These are phyloP conservation scores for Hephaestus fuliginosus DNA, from an alignment of 2,797 vertebrate species.

Conservation along the genomic window DNA sequence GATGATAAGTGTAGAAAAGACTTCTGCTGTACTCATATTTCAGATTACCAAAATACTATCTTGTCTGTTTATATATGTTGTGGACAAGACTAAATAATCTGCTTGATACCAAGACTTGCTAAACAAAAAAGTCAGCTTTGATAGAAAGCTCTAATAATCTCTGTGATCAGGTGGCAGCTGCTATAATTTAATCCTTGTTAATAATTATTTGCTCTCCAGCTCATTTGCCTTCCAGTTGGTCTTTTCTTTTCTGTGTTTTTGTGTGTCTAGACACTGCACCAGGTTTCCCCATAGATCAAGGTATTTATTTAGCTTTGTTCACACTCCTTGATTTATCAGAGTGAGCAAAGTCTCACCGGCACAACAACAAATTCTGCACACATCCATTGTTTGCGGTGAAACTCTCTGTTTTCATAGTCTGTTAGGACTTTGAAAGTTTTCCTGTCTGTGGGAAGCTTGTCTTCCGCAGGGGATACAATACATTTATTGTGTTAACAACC, in stretches of 20 bases:
- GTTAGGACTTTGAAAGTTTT: constrained; percentile 37
- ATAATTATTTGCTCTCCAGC: constrained; percentile 12
- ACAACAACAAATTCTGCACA: constrained; percentile 21
- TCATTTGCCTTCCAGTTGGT: constrained; percentile 14
- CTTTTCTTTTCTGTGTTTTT: constrained; percentile 15
- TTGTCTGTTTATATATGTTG: background rate
- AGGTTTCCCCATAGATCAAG: constrained; percentile 10
- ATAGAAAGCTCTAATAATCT: background rate
- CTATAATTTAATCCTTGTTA: background rate
- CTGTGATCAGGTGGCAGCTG: background rate
- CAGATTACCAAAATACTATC: background rate
- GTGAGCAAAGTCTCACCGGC: constrained; percentile 28
- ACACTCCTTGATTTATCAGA: constrained; percentile 16
- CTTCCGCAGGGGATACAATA: constrained; percentile 33
- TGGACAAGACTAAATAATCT: constrained; percentile 4
- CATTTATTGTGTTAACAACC: constrained; percentile 46
- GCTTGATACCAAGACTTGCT: background rate
- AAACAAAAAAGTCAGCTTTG: background rate
- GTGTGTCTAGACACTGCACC: constrained; percentile 12
- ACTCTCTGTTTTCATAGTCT: constrained; percentile 39
- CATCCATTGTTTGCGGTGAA: constrained; percentile 29
- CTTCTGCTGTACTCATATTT: background rate
- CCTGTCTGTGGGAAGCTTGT: constrained; percentile 19
- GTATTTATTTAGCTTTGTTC: constrained; percentile 41
- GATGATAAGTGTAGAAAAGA: background rate